A percentile compares a stretch with the other conserved stretches of the same genome.
These are phyloP conservation scores for Antedon mediterranea DNA, from an alignment of 53 echinoderm and acorn worm genomes.

Conservation along the genomic window DNA sequence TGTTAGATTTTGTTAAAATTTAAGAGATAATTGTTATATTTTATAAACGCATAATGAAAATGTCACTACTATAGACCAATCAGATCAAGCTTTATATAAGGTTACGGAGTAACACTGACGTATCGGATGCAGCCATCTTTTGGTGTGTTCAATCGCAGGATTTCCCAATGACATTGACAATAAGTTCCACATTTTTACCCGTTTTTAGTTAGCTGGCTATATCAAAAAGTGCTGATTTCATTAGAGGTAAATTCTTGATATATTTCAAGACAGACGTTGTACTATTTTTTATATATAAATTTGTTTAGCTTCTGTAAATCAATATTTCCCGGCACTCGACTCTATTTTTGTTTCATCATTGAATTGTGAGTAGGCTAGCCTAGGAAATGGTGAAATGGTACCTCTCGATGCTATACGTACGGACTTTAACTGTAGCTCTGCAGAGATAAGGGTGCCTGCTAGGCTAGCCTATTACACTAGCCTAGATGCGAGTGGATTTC, in stretches of 20 bases:
- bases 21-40: not conserved
- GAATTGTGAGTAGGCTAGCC: too few relatives aligned
- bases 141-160: not conserved
- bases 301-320: too few relatives aligned
- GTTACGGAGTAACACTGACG: not conserved
- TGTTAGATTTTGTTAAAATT: too few relatives aligned
- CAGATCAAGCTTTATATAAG: not conserved
- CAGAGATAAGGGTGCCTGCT: too few relatives aligned
- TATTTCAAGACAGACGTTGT: not conserved
- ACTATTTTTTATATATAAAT: not conserved
- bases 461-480: too few relatives aligned
- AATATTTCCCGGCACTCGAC: too few relatives aligned
- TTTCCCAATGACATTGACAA: not conserved
- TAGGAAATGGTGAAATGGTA: too few relatives aligned
- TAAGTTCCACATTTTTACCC: not conserved
- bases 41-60: not conserved
- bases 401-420: too few relatives aligned
- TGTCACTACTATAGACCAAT: not conserved
- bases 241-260: not conserved
- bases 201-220: not conserved
- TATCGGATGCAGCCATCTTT: not conserved
- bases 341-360: too few relatives aligned
- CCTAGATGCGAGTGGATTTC: too few relatives aligned
- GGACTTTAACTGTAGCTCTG: too few relatives aligned
- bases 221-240: not conserved